Conservation (phyloP, 2,797 vertebrate genomes). For the Muscicapa striata region DNA sequence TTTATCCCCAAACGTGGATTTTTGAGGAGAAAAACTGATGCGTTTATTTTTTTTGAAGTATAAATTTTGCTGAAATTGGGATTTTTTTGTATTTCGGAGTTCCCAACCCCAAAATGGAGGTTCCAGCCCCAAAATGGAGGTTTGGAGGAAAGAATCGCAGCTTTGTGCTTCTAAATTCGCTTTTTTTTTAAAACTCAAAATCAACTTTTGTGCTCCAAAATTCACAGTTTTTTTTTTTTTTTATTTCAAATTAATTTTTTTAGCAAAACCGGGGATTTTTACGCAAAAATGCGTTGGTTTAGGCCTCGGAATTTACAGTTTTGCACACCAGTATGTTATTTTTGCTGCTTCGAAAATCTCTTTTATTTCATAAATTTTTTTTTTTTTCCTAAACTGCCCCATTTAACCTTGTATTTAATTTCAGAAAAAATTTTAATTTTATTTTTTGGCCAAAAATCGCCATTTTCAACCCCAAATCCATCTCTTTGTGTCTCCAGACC, state of each 20-base stretch:
- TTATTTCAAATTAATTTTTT: background rate
- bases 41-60: fast-evolving
- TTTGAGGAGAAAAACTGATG: fast-evolving
- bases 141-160: background rate
- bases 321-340: fast-evolving
- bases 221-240: too few species aligned
- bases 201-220: fast-evolving
- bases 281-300: fast-evolving
- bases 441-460: fast-evolving
- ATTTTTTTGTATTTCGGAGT: background rate
- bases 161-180: background rate
- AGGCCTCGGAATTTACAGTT: fast-evolving
- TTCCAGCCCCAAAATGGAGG: constrained; percentile 17
- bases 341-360: fast-evolving
- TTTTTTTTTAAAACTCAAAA: background rate
- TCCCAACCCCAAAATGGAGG: background rate
- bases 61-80: fast-evolving
- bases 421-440: too few species aligned
- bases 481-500: background rate
- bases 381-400: fast-evolving
- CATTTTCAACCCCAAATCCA: fast-evolving
- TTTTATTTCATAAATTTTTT: fast-evolving
- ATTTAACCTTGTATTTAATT: too few species aligned
- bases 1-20: fast-evolving
- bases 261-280: fast-evolving